Percentiles rank a stretch among this genome's conserved stretches.
Evolutionary conservation across 2,113 vertebrate species (phyloP).

Genomic region (Parus major): DNA sequence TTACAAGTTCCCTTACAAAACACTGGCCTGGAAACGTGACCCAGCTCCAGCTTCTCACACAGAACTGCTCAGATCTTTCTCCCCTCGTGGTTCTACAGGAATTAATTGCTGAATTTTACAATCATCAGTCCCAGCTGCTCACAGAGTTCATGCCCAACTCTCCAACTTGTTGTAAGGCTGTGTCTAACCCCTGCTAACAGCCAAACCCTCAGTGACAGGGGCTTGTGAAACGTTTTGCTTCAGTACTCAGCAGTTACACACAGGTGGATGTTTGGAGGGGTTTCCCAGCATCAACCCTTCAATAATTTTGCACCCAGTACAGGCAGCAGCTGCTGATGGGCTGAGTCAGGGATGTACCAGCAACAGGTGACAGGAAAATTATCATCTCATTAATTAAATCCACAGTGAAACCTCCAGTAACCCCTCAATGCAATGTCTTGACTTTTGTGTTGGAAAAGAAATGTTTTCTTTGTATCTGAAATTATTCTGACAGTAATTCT

Average conservation of each 20-base stretch:
- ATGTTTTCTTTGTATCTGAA: background rate
- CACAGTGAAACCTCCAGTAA: background rate
- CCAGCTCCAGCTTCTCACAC: background rate
- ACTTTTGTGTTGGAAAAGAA: background rate
- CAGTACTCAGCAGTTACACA: background rate
- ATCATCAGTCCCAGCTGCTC: background rate
- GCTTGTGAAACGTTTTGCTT: rapidly evolving
- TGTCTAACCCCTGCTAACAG: background rate
- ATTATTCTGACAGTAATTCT: background rate
- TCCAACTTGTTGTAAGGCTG: background rate
- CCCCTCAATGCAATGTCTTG: background rate
- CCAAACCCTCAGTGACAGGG: background rate
- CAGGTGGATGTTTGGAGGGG: background rate
- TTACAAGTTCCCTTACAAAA: background rate
- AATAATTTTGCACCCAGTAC: background rate
- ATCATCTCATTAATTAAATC: background rate
- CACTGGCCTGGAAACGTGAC: rapidly evolving
- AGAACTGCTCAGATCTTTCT: background rate
- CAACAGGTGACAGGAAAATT: background rate
- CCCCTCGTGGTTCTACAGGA: rapidly evolving
- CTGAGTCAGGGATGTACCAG: background rate
- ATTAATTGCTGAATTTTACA: background rate
- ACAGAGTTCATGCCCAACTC: background rate
- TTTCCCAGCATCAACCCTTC: background rate
- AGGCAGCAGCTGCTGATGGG: background rate